Evolutionary conservation across 2,113 vertebrate genomes (phyloP).

Genomic region (Melanerpes aurifrons): DNA sequence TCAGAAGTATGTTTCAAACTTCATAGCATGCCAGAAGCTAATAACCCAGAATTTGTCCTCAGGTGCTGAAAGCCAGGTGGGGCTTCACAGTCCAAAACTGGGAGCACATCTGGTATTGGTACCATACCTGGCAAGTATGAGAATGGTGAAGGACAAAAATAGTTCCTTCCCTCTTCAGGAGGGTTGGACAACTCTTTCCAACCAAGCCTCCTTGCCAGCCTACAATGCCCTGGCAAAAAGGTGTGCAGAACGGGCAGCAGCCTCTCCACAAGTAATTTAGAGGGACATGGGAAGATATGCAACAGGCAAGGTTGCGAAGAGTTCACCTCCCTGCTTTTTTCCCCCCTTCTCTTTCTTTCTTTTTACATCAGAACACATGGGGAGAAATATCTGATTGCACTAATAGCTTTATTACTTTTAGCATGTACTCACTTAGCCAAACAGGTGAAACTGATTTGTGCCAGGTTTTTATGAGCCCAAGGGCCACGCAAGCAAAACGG

Average conservation of each 20-base stretch:
- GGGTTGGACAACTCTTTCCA: neutral
- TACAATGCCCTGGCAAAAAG: neutral
- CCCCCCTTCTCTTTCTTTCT: neutral
- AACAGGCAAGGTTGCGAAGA: constrained; percentile 76
- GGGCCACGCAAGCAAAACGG: constrained; percentile 74
- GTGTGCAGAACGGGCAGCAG: constrained; percentile 9
- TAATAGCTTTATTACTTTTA: constrained; percentile 83
- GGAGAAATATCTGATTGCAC: constrained; percentile 77
- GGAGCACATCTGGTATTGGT: neutral
- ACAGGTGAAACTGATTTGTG: constrained; percentile 93
- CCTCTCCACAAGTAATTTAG: constrained; percentile 75
- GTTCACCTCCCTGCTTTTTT: constrained; percentile 71
- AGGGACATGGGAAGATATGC: constrained; percentile 68
- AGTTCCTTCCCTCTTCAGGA: neutral
- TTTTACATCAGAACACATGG: constrained; percentile 73
- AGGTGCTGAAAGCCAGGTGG: neutral
- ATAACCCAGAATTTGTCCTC: no score
- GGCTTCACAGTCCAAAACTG: accelerated
- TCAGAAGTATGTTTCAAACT: neutral
- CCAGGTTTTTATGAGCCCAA: constrained; percentile 79
- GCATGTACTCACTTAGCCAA: constrained; percentile 83
- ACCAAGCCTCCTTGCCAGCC: neutral
- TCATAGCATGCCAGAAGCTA: neutral
- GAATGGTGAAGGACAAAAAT: neutral
- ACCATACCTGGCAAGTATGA: neutral